phyloP scores from a whole-genome alignment of 2,113 vertebrate genomes.

The Morone saxatilis region DNA sequence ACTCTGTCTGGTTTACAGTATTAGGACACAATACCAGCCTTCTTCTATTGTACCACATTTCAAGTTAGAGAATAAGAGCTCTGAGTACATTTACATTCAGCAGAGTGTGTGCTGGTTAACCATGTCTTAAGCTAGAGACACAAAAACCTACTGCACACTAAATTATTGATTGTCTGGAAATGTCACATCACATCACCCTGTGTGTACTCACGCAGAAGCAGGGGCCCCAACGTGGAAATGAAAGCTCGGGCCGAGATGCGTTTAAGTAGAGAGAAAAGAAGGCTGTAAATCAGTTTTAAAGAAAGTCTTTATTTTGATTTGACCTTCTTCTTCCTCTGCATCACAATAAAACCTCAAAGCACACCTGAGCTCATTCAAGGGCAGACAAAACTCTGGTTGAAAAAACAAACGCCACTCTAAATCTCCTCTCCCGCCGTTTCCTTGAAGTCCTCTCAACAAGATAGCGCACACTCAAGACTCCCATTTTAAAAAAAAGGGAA shows the following conservation, averaged over 20 bases:
- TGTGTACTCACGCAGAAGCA: background rate
- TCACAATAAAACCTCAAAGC: conserved; percentile 39
- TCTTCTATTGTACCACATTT: background rate
- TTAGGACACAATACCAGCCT: too few species aligned
- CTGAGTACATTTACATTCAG: background rate
- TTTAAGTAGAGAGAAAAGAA: background rate
- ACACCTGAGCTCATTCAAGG: conserved; percentile 56
- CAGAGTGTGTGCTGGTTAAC: background rate
- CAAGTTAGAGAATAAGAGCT: background rate
- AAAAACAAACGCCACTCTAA: background rate
- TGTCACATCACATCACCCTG: conserved; percentile 30
- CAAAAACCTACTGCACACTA: conserved; percentile 14
- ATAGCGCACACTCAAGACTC: background rate
- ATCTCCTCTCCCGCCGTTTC: conserved; percentile 8
- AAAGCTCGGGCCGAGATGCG: background rate
- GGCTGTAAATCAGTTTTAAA: conserved; percentile 2
- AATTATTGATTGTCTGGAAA: conserved; percentile 43
- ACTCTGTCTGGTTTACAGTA: background rate
- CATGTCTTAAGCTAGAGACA: background rate
- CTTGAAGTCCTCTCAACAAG: conserved; percentile 17
- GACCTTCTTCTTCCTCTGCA: conserved; percentile 36
- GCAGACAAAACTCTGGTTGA: conserved; percentile 5
- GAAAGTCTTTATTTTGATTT: conserved; percentile 36
- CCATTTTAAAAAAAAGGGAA: background rate
- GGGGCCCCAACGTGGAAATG: background rate